Base-by-base conservation (phyloP, 1,140 invertebrate species). In the Propsilocerus akamusi region DNA sequence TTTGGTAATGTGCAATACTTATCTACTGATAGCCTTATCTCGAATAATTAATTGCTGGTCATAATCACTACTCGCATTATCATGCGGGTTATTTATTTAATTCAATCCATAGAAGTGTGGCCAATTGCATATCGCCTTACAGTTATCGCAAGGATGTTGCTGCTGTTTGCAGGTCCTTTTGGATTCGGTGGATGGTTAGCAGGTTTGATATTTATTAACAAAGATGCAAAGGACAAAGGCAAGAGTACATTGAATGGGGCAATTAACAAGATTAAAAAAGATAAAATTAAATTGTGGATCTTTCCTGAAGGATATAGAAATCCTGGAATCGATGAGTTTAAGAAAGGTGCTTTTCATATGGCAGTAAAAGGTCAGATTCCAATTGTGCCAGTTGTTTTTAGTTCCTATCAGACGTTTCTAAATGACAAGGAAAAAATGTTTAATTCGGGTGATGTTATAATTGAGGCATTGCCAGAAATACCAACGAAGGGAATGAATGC, bases 331-430 rank as follows among this genome's bases (percentile, higher is more conserved):
- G 79, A 86, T 60, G 69, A 75, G 6, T 87, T 87, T 58, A 96
- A 96, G 67, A 95, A 95, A 69, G 92, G 92, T 46, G 91, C 90
- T 47, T 96, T 96, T 69, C 86, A 94, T 67, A 74, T 93, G 61
- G 91, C 92, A 46, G 81, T 94, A 55, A 76, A 79, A 59, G 76
- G 83, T 41, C 82, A 94, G 68, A 74, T 94, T 56, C 90, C 90
- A 26, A 83, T 95, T 55, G 68, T 93, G 61, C 90, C 91, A 34
- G 79, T 94, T 37, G 86, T 94, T 17, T 88, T 86, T 61, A 93
- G 87, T 53, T 81, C 83, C 34, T 94, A 92, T 66, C 55, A 57
- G 25, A 81, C 86, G 64, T 93, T 94, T 65, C 74, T 93, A 52
- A 81, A 82, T 58, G 80, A 77, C 61, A 72, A 78, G 56, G 77